Percentiles rank a stretch among this genome's conserved stretches.
Conservation (phyloP, 2,797 vertebrate genomes). For the Muraenolepis orangiensis region DNA sequence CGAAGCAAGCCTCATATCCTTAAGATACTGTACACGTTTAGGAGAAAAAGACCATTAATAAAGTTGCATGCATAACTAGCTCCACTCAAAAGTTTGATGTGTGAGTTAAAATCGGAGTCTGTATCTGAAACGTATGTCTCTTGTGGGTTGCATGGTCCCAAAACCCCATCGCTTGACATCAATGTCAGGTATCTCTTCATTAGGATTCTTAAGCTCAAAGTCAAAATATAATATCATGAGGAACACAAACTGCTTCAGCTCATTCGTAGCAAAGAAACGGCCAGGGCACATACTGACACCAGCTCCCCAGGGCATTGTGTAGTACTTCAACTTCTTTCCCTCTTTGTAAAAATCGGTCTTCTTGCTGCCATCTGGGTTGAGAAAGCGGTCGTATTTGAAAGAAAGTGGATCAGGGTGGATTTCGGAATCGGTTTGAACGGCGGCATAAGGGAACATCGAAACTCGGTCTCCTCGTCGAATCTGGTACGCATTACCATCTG, state of each 20-base stretch:
- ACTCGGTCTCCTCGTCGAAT: conserved; percentile 83
- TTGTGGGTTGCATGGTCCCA: conserved; percentile 79
- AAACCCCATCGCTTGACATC: conserved; percentile 83
- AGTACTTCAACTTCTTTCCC: conserved; percentile 74
- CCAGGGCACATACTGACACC: conserved; percentile 78
- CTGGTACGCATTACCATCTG: conserved; percentile 63
- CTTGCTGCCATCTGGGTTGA: conserved; percentile 66
- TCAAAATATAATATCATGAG: conserved; percentile 85
- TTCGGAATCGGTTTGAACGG: conserved; percentile 82
- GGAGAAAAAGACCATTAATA: too few species aligned
- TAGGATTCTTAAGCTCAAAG: conserved; percentile 76
- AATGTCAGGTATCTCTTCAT: conserved; percentile 71
- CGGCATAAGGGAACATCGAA: conserved; percentile 79
- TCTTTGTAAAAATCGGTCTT: conserved; percentile 77
- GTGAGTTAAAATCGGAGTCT: conserved; percentile 59
- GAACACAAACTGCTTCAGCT: conserved; percentile 82
- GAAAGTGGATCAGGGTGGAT: conserved; percentile 79
- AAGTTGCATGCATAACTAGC: too few species aligned
- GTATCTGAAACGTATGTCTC: conserved; percentile 78
- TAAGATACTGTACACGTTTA: too few species aligned
- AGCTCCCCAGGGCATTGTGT: conserved; percentile 81
- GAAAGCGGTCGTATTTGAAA: conserved; percentile 85
- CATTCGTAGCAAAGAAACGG: conserved; percentile 74
- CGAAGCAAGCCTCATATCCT: too few species aligned
- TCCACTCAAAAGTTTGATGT: too few species aligned